These are phyloP conservation scores for Sebastes matsubarae DNA, from an alignment of 2,797 vertebrate species.

Conservation along the genomic window DNA sequence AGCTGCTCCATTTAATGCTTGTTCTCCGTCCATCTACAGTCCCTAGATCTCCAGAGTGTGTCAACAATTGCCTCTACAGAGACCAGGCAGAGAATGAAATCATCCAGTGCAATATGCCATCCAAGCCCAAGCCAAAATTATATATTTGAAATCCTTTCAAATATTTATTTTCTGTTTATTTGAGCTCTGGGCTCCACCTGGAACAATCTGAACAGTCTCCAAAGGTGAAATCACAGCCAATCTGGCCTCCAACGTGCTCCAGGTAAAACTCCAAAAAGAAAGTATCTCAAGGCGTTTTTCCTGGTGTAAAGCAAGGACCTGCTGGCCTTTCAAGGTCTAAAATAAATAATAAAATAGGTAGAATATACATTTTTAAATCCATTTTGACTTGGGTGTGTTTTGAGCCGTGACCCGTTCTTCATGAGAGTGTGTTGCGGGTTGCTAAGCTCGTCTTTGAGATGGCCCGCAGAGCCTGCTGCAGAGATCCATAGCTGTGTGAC, in stretches of 20 bases:
- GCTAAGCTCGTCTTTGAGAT: constrained; percentile 35
- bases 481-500: constrained; percentile 62
- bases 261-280: constrained; percentile 33
- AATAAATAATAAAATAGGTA: constrained; percentile 36
- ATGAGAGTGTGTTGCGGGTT: constrained; percentile 25
- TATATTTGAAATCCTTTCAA: constrained; percentile 69
- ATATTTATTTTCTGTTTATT: constrained; percentile 55
- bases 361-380: constrained; percentile 36
- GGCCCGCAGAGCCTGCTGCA: constrained; percentile 44
- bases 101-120: constrained; percentile 60
- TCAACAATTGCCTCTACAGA: constrained; percentile 56
- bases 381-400: constrained; percentile 13
- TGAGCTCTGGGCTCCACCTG: constrained; percentile 59
- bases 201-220: constrained; percentile 51
- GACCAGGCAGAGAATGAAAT: constrained; percentile 48
- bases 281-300: constrained; percentile 19
- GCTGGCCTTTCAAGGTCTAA: background rate
- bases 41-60: constrained; percentile 47
- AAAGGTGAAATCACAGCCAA: constrained; percentile 52
- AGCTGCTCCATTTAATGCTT: constrained; percentile 46
- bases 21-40: constrained; percentile 51
- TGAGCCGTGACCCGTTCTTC: constrained; percentile 21
- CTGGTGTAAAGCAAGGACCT: background rate
- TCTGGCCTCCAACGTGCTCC: constrained; percentile 36
- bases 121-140: constrained; percentile 57